Evolutionary conservation across 2,888 invertebrate genomes (phyloP), one percentile per base, ranked within the genome.

Genomic region (Lasioglossum leucozonium): DNA sequence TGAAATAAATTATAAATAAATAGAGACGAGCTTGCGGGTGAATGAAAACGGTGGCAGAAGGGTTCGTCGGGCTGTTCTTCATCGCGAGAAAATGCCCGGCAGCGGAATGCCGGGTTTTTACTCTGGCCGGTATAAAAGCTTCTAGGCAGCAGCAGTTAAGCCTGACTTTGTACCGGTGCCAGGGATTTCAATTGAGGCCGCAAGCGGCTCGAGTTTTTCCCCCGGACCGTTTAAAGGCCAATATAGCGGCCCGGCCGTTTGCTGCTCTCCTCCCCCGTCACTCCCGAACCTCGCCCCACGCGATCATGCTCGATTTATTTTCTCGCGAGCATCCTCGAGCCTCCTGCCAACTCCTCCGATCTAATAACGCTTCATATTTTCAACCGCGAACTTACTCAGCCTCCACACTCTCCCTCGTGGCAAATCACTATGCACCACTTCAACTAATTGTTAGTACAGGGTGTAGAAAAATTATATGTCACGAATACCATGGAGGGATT

Each of bases 121-220:
- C 40, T n/a, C 18, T 71, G 16, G 22, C 18, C 67, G 72, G 67
- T 73, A 77, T 78, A 44, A 77, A 86, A 83, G 80, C 76, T 34
- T 42, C 55, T 72, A 78, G 83, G 76, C 74, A 79, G 80, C 77
- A 82, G 71, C 86, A 81, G 87, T 90, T 88, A 84, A 89, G 90
- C 86, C 88, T 85, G 88, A 87, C 90, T 92, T 94, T 94, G 93
- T 93, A 92, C 87, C 91, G 83, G 78, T 93, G 94, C 94, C 93
- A 94, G 89, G 91, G 90, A 92, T 93, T 94, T 93, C 94, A 93
- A 93, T 94, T 91, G 93, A 89, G 87, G 88, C 88, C 75, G 80
- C 89, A 85, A 87, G 85, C 86, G 87, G 86, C 84, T 82, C 84
- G 80, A 89, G 85, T 87, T 91, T 91, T 88, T 87, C 89, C 84